Base-by-base conservation (phyloP, 2,113 vertebrate genomes). In the Suncus etruscus region DNA sequence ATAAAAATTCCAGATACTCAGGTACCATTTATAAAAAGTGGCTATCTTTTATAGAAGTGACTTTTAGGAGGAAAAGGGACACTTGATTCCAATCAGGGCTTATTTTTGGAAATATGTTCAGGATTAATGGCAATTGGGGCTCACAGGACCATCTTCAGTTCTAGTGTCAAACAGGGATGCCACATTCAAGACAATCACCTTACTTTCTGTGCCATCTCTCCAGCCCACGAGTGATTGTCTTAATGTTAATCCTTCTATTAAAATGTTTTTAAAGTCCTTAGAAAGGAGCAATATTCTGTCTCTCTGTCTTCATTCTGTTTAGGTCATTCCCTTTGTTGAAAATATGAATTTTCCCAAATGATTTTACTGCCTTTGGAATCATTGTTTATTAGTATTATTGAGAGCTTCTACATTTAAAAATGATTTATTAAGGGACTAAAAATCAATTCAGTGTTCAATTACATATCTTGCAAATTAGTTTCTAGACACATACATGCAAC, bases 291-390 rank as follows among this genome's bases (percentile, higher is more conserved):
- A 3, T 65, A 58, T 45, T 8, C 75, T 63, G 69, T 72, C 32
- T 65, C 18, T 78, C 74, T 84, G 68, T 69, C 68, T 39, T 70
- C 16, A 80, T 81, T 88, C 27, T 66, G n/a, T 66, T 88, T 31
- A 84, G n/a, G 31, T 63, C 5, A 83, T 31, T 15, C 50, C 11
- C 27, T 87, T 73, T 58, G 6, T 58, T 58, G 12, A 39, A 39
- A 39, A 39, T n/a, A 6, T 6, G 39, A 85, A 47, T 2, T 88
- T 51, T 61, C 63, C 39, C 45, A 61, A 4, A 24, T 79, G 8
- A 74, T 50, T 73, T 83, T 50, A 77, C 12, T 70, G 45, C 15
- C 16, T 27, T 63, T 31, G 2, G 11, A 8, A 47, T 58, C 29
- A 31, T 75, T 76, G 1, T n/a, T 54, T 83, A 51, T 22, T 39